Base-by-base conservation (phyloP, 2,797 vertebrate genomes). In the Staurois parvus region DNA sequence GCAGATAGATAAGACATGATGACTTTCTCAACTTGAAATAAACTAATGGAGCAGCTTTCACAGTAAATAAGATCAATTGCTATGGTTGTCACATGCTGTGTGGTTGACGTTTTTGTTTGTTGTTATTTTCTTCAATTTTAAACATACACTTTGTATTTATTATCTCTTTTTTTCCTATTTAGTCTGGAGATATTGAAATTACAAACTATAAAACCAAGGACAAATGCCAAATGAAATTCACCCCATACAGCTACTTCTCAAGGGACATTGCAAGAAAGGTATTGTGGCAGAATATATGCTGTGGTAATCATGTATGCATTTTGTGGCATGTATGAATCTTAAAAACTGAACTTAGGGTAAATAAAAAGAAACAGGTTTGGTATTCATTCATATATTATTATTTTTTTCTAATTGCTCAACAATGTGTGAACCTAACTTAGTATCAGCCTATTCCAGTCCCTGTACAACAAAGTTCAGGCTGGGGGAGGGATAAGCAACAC, bases 151-250 rank as follows among this genome's bases (percentile, higher is more conserved):
- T 24, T 59, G 24, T 0, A 19, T 52, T 52, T 64, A 26, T 66
- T 90, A 24, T 82, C 30, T 89, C 72, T 90, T 85, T 40, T 37
- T 70, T 76, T 81, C 88, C 84, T 91, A 19, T 64, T 15, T 56
- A 99, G 98, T 98, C 98, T 13, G 98, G 98, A 86, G 98, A 99
- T 89, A 99, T 99, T 81, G 98, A 99, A 93, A 97, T 99, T 84
- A 93, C 98, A 88, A 99, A 99, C 93, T 95, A 97, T 91, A 97
- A 96, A 90, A 98, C 97, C 85, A 97, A 97, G 93, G 98, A 99
- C 91, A 97, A 96, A 89, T 99, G 98, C 91, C 98, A 99, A 89
- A 95, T 99, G 86, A 99, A 99, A 93, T 99, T 99, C 88, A 96
- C 96, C 82, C 98, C 98, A 80, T 99, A 99, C 91, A 99, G 98